Percentiles rank a stretch among this genome's conserved stretches.
Evolutionary conservation across 2,113 vertebrate genomes (phyloP).

Genomic region (Saccopteryx leptura): DNA sequence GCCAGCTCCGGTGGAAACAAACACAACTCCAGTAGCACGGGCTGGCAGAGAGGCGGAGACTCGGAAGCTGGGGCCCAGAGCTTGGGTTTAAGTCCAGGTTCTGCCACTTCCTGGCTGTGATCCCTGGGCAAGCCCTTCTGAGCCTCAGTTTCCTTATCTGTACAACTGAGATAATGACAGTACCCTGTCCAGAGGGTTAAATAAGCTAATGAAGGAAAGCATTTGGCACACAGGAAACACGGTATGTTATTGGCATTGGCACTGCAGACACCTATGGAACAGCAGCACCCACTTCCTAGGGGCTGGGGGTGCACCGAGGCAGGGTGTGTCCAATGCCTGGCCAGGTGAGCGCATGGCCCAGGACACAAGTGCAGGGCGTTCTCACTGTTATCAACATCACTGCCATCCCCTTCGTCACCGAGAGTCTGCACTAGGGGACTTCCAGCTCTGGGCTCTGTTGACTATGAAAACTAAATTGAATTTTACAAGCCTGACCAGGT

Average conservation of each 20-base stretch:
- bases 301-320: background rate
- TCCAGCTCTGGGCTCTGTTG: background rate
- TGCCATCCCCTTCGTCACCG: accelerated
- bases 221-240: background rate
- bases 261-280: accelerated
- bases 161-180: background rate
- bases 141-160: background rate
- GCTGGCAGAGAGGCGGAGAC: background rate
- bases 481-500: background rate
- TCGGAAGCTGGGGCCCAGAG: background rate
- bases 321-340: background rate
- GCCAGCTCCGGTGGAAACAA: background rate
- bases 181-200: background rate
- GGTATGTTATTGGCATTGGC: background rate
- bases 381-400: accelerated
- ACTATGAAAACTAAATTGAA: background rate
- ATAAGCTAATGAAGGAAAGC: background rate
- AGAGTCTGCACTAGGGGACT: background rate
- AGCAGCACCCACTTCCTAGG: background rate
- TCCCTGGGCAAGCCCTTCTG: background rate
- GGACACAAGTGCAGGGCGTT: background rate
- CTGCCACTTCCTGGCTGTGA: background rate
- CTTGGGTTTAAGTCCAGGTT: background rate
- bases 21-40: background rate
- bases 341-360: background rate